Evolutionary conservation across 1,140 invertebrate species (phyloP).

Genomic region (Nasonia giraulti): DNA sequence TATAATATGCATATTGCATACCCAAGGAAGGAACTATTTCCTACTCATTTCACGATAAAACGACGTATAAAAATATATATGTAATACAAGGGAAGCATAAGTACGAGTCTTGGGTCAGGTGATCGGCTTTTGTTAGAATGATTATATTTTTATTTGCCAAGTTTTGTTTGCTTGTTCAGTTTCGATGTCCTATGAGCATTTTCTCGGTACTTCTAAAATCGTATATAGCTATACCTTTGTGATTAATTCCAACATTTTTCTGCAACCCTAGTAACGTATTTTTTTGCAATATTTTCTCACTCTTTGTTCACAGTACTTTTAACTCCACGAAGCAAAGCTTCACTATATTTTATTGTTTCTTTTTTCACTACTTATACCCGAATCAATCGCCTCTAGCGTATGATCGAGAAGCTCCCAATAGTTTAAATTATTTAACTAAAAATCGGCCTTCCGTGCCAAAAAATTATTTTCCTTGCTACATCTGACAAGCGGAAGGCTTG

Average conservation of each 20-base stretch:
- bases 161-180: conserved; percentile 17
- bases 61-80: conserved; percentile 65
- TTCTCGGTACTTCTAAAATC: conserved; percentile 2
- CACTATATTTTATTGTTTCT: background rate
- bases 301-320: background rate
- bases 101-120: conserved; percentile 55
- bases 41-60: conserved; percentile 54
- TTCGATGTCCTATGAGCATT: conserved; percentile 31
- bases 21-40: conserved; percentile 46
- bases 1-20: conserved; percentile 3
- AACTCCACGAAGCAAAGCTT: background rate
- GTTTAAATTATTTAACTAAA: background rate
- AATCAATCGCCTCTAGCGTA: background rate
- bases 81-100: conserved; percentile 63
- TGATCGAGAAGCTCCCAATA: background rate
- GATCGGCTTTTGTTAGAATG: conserved; percentile 22
- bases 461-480: background rate
- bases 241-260: conserved; percentile 8
- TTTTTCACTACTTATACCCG: background rate
- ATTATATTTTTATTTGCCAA: background rate
- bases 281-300: background rate
- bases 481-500: background rate
- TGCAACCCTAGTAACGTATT: background rate
- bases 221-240: background rate
- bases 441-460: background rate